These are phyloP conservation scores for Paramuricea clavata DNA, from an alignment of 92 coral and sea anemone species.

Conservation along the genomic window DNA sequence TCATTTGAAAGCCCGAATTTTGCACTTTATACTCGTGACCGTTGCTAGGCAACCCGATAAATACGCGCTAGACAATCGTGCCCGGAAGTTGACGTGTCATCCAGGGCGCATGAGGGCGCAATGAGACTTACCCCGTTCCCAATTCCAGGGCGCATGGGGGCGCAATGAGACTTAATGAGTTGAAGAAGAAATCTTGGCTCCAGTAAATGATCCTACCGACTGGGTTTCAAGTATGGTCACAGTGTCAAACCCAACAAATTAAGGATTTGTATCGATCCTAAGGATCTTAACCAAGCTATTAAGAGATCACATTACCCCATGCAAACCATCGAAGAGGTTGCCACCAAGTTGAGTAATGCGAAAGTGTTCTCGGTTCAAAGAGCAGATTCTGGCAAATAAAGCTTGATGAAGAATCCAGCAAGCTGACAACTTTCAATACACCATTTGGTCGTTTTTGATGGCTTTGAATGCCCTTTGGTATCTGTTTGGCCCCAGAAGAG, in stretches of 20 bases:
- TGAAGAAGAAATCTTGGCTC: slow-evolving; percentile 8
- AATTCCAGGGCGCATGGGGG: no score
- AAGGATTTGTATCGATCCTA: slow-evolving; percentile 19
- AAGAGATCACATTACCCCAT: slow-evolving; percentile 14
- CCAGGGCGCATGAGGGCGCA: no score
- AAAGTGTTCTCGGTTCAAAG: neutral
- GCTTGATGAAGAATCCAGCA: neutral
- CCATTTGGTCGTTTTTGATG: neutral
- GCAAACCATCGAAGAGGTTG: slow-evolving; percentile 18
- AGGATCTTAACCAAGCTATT: neutral
- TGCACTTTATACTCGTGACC: no score
- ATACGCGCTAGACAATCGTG: no score
- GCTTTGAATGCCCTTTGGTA: neutral
- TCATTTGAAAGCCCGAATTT: no score
- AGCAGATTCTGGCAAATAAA: neutral
- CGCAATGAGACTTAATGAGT: no score
- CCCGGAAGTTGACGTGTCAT: no score
- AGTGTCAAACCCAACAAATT: slow-evolving; percentile 37
- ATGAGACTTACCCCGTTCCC: no score
- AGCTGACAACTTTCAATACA: neutral
- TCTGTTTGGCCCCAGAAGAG: neutral
- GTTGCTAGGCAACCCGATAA: no score
- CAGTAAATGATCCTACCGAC: slow-evolving; percentile 5
- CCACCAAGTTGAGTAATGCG: slow-evolving; percentile 12
- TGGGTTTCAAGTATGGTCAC: slow-evolving; percentile 31